Evolutionary conservation across 2,113 vertebrate genomes (phyloP), one percentile per base, ranked within the genome.

Genomic region (Cnemophilus loriae): DNA sequence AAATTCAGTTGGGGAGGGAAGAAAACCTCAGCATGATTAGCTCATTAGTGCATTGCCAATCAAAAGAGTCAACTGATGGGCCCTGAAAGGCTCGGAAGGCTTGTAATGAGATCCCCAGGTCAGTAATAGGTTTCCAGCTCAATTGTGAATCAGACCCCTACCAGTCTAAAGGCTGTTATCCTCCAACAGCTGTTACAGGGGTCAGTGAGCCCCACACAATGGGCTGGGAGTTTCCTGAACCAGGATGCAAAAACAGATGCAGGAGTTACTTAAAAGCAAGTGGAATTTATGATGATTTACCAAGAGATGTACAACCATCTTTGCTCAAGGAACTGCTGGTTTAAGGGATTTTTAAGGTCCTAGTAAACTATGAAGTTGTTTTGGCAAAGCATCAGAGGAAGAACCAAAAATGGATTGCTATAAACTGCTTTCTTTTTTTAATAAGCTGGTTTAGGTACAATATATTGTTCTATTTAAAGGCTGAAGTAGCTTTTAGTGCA

Each of bases 41-140:
- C 88, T 96, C 74, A 79, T 97, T 95, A 97, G 90, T 42, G 68
- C 50, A 73, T 10, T 68, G 83, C 74, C 89, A 92, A 93, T 93
- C 90, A 92, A 84, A 15, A 84, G 74, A 88, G 83, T 68, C 61
- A 96, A 56, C 18, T 83, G 84, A 80, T 41, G 92, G 77, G 86
- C 78, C 53, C 70, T 79, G 82, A 85, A 82, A 81, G 79, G 83
- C 79, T 79, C 89, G 75, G 77, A 20, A 71, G 68, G 64, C 35
- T 65, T 42, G 69, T 89, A 92, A 93, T 87, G 79, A 80, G 91
- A 90, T 90, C 85, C 50, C 30, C 6, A 6, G 79, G 91, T 89
- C 92, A 93, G 57, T 57, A 52, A 68, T 3, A 64, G 78, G 79
- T 81, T 89, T 84, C 52, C 91, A 94, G 80, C 44, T 93, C 70